Percentiles rank a stretch among this genome's conserved stretches.
phyloP scores from a whole-genome alignment of 2,797 vertebrate genomes.

The Thunnus albacares region DNA sequence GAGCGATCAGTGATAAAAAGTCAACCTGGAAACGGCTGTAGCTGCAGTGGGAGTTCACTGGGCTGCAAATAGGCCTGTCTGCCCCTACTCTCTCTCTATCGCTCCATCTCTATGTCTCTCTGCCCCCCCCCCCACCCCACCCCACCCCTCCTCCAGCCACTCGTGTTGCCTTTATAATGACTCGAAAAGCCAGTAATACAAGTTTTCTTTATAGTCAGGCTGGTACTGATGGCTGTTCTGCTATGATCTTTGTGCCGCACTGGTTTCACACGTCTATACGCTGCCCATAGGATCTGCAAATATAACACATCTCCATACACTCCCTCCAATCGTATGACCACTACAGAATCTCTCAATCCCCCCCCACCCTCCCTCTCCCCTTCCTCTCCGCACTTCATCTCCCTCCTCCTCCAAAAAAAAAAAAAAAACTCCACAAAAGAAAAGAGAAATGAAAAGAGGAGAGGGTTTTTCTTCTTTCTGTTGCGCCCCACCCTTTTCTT shows the following conservation, averaged over 20 bases:
- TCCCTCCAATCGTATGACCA: slow-evolving; percentile 63
- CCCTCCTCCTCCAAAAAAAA: slow-evolving; percentile 44
- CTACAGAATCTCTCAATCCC: slow-evolving; percentile 57
- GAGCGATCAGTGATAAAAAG: slow-evolving; percentile 77
- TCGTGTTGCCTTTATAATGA: slow-evolving; percentile 52
- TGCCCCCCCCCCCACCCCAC: background rate
- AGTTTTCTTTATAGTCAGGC: slow-evolving; percentile 29
- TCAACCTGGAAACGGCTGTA: slow-evolving; percentile 77
- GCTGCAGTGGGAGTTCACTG: slow-evolving; percentile 77
- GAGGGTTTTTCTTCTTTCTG: slow-evolving; percentile 79
- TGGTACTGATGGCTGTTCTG: slow-evolving; percentile 12
- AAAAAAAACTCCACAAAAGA: slow-evolving; percentile 74
- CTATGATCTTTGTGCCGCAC: slow-evolving; percentile 10
- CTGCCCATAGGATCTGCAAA: slow-evolving; percentile 35
- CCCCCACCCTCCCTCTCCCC: background rate
- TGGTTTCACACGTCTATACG: slow-evolving; percentile 26
- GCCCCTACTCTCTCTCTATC: slow-evolving; percentile 24
- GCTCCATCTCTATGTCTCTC: slow-evolving; percentile 29
- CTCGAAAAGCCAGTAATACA: slow-evolving; percentile 46
- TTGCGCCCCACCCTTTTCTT: slow-evolving; percentile 79
- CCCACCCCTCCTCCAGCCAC: slow-evolving; percentile 7
- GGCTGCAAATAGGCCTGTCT: slow-evolving; percentile 65
- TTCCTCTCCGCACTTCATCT: slow-evolving; percentile 48
- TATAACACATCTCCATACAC: slow-evolving; percentile 37
- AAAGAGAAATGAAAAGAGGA: slow-evolving; percentile 83